Evolutionary conservation across 2,797 vertebrate species (phyloP), one percentile per base, ranked within the genome.

Genomic region (Caiman crocodilus): DNA sequence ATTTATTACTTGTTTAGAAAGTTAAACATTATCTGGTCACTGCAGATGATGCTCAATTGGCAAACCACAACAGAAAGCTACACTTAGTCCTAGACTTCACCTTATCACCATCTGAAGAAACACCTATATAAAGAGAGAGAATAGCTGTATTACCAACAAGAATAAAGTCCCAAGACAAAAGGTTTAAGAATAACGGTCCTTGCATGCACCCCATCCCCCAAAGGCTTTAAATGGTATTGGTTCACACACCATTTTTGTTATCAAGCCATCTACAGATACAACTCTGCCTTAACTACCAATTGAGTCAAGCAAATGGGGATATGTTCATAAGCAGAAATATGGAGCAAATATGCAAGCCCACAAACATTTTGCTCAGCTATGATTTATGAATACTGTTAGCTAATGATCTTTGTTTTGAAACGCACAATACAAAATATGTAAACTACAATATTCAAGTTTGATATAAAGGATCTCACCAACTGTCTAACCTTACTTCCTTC

Each of bases 371-470:
- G 4, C 65, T 67, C 87, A 84, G 82, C 79, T 87, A 28, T 81
- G 30, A 20, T 77, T 82, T 83, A 1, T 6, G 55, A 92, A 75
- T 73, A 26, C 61, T 3, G 35, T 81, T 78, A 94, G 35, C 35
- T 93, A 94, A 87, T 57, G 85, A 90, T 88, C 73, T 89, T 90
- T 95, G 84, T 67, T 79, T 77, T 60, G 18, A 85, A 91, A 96
- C 1, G 93, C n/a, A 92, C 82, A 85, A 89, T 91, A 95, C 92
- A 55, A 89, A 50, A 79, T 71, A 77, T 50, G 82, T 23, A 11
- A 86, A 90, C 89, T 77, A 78, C 59, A 20, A 88, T 26, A 90
- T 61, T 89, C 89, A 87, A 64, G 73, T 3, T 84, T 11, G 71
- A 77, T 42, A 83, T 32, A 25, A 21, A 75, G 60, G 50, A 84